Conservation (phyloP, 2,113 vertebrate species). For the Halcyon senegalensis region DNA sequence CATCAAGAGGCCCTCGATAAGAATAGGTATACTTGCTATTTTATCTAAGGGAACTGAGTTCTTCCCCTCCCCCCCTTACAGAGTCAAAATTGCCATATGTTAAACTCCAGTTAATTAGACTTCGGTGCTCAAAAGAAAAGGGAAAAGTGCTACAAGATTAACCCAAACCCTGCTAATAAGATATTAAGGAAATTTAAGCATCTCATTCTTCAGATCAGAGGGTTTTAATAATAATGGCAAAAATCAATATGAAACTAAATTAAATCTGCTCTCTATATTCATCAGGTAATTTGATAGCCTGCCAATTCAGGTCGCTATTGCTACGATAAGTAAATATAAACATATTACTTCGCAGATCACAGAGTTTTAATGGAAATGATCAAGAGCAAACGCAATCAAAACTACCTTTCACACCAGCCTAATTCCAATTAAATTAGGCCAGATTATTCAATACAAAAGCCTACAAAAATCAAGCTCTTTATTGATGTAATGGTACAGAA, state of each 20-base stretch:
- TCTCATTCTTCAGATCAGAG: constrained; percentile 11
- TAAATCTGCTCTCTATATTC: constrained; percentile 37
- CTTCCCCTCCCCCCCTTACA: background rate
- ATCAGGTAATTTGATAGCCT: background rate
- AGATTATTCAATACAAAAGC: constrained; percentile 15
- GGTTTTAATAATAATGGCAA: constrained; percentile 41
- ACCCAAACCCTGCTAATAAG: background rate
- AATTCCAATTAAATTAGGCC: constrained; percentile 22
- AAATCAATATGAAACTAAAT: constrained; percentile 56
- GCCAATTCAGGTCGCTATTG: background rate
- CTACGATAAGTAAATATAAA: constrained; percentile 42
- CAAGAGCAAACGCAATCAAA: constrained; percentile 25
- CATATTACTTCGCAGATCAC: constrained; percentile 8
- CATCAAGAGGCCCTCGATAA: background rate
- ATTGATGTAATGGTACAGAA: background rate
- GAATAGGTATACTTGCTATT: background rate
- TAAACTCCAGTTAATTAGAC: background rate
- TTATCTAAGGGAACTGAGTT: background rate
- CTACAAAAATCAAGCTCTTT: background rate
- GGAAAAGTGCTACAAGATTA: background rate
- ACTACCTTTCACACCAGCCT: background rate
- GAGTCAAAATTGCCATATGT: background rate
- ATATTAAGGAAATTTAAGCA: constrained; percentile 11
- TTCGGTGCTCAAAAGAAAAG: background rate
- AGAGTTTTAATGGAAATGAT: constrained; percentile 35